Base-by-base conservation (phyloP, 2,113 vertebrate genomes). In the Crocuta crocuta region DNA sequence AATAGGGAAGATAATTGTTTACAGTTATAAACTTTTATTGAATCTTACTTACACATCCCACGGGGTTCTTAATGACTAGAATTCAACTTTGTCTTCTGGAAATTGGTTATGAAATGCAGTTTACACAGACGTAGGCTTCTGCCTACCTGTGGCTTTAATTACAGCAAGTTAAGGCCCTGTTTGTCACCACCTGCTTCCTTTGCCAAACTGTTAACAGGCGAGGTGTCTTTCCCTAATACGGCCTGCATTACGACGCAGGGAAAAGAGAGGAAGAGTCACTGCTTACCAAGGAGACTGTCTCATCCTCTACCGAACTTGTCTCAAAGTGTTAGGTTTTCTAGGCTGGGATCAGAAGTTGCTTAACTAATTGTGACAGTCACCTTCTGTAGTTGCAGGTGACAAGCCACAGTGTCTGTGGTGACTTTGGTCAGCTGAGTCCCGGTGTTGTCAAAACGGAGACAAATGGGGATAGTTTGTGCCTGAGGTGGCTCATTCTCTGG, bases 1-100 rank as follows among this genome's bases (percentile, higher is more conserved):
- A 96, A 89, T 97, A 95, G 97, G 97, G 97, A 98, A 97, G 95
- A 96, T 83, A 97, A 95, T 97, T 98, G 98, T 99, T 99, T 99
- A 98, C 98, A 98, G 91, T 94, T 96, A 95, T 76, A 90, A 39
- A 97, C 97, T 98, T 98, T 97, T 98, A 97, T 97, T 93, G 95
- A 97, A 89, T 98, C 92, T 96, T 98, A 95, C 92, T 66, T 84
- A 86, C 89, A 93, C 96, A 97, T 81, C 80, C 94, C 96, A 66
- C 94, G 91, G 96, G 76, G 65, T 97, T 98, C 98, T 98, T 98
- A 98, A 93, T 94, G 97, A 94, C 63, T 65, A 86, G 85, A 92
- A 94, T 35, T 97, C 90, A 79, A 93, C 95, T 96, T 97, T 96
- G 94, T 96, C 91, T 96, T 98, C 96, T 98, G 96, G 98, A 96